Conservation (phyloP, 2,797 vertebrate genomes). For the Acanthiza pusilla region DNA sequence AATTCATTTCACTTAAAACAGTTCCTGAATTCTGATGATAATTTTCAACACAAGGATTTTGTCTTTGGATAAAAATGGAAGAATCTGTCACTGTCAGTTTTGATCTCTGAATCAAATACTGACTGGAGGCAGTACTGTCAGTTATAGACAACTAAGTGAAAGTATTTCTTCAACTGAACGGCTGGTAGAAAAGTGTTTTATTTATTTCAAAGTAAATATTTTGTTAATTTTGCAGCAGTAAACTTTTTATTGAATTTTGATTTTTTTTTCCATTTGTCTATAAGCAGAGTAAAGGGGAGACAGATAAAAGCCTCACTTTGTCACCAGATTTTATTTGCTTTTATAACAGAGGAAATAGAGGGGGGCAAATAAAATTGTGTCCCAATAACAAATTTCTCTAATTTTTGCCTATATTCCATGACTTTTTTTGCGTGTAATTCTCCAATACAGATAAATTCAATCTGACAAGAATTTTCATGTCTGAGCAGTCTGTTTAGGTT, state of each 20-base stretch:
- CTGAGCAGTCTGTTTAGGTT: background rate
- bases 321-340: background rate
- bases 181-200: background rate
- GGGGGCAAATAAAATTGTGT: background rate
- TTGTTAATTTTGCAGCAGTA: background rate
- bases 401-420: background rate
- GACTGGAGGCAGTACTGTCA: background rate
- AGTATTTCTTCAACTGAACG: background rate
- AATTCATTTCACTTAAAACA: background rate
- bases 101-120: background rate
- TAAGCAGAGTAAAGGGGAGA: background rate
- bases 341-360: background rate
- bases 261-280: background rate
- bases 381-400: background rate
- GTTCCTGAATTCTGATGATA: background rate
- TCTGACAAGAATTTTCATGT: background rate
- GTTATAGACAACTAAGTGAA: background rate
- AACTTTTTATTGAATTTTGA: background rate
- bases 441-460: background rate
- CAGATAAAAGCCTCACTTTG: background rate
- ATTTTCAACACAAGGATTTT: background rate
- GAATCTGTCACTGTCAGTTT: background rate
- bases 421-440: background rate
- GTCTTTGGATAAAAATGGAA: background rate
- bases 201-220: background rate